Evolutionary conservation across 2,888 invertebrate species (phyloP).

Genomic region (Chaitophorus viminalis): DNA sequence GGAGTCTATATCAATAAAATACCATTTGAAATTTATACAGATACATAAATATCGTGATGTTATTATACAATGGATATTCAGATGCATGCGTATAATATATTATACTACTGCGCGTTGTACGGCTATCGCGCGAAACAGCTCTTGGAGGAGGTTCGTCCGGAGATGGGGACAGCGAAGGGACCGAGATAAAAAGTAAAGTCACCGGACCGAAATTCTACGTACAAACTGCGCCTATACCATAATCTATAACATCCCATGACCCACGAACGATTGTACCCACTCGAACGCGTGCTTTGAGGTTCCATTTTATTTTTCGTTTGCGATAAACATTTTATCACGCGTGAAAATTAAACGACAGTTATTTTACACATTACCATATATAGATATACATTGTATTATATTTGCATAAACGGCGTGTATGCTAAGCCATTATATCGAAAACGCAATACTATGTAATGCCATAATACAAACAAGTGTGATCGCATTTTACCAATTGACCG

Average conservation of each 20-base stretch:
- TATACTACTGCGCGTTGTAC: background rate
- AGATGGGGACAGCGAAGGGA: background rate
- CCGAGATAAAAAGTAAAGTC: background rate
- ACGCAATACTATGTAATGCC: too few relatives aligned
- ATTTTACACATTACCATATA: too few relatives aligned
- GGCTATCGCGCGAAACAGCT: background rate
- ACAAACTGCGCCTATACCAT: background rate
- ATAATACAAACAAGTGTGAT: too few relatives aligned
- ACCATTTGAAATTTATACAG: too few relatives aligned
- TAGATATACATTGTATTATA: too few relatives aligned
- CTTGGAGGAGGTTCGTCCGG: background rate
- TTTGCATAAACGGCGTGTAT: too few relatives aligned
- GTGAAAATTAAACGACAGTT: background rate
- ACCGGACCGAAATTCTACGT: background rate
- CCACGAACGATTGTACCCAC: background rate
- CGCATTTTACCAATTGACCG: too few relatives aligned
- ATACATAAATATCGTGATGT: background rate
- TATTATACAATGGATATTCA: background rate
- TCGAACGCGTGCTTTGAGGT: background rate
- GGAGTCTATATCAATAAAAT: too few relatives aligned
- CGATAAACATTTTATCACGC: background rate
- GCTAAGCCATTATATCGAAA: too few relatives aligned
- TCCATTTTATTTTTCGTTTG: background rate
- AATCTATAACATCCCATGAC: constrained; percentile 32
- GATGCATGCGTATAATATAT: background rate